Base-by-base conservation (phyloP, 1,140 invertebrate species). In the Drosophila arizonae region DNA sequence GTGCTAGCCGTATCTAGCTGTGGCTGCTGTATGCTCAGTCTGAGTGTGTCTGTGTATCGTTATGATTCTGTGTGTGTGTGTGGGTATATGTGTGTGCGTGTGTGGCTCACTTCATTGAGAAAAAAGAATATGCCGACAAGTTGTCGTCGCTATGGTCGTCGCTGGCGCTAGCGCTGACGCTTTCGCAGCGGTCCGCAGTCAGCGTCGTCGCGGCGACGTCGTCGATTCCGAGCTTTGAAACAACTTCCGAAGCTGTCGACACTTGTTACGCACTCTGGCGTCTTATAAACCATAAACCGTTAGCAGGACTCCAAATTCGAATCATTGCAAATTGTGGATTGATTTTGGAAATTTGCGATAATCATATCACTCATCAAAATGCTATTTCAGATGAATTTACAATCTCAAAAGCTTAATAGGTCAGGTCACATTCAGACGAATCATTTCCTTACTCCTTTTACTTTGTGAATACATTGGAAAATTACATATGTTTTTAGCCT, bases 261-360 rank as follows among this genome's bases (percentile, higher is more conserved):
- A 87, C 82, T 87, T 87, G 82, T 87, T 88, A 87, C 82, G 73
- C 82, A 79, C 76, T 87, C 79, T 87, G 84, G 82, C 79, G 82
- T 79, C 82, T 71, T 65, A 48, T 61, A 63, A 66, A 70, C 54
- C 58, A 36, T 54, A 70, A 71, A 73, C 52, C 66, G 43, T 41
- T 64, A 45, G 13, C 64, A 46, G 48, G 17, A 26, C 10, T 26
- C 48, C 17, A 50, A 50, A 24, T 50, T 17, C 4, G 43, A 45
- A 15, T 2, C 43, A 9, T 36, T 10, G 9, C 43, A n/a, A n/a
- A 46, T 46, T 46, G n/a, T 17, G 15, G 15, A 15, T 17, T 46
- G 6, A 46, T 8, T 6, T 30, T 30, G 28, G 6, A 30, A 30
- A 30, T 30, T 30, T 24, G 21, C 21, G 21, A 24, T 2, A 24